Evolutionary conservation across 2,888 invertebrate genomes (phyloP).

Genomic region (Palloptera scutellata): DNA sequence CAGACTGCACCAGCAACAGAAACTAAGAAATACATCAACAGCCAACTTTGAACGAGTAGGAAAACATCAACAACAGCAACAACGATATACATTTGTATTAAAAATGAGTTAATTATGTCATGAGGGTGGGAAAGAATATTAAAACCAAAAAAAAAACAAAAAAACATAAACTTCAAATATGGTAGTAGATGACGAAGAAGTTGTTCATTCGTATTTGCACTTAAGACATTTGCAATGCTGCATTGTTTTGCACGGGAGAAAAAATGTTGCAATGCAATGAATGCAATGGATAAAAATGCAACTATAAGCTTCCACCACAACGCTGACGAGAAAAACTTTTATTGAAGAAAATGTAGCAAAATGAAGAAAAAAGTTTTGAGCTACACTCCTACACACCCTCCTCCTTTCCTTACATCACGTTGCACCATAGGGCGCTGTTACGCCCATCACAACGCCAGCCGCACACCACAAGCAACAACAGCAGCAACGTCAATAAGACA

Average conservation of each 20-base stretch:
- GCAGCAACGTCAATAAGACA: too few relatives aligned
- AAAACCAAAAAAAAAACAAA: constrained; percentile 35
- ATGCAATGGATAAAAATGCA: neutral
- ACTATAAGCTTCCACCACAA: neutral
- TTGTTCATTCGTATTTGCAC: constrained; percentile 9
- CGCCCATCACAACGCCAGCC: too few relatives aligned
- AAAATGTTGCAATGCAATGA: neutral
- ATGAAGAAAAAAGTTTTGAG: neutral
- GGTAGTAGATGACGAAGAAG: neutral
- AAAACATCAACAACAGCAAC: neutral
- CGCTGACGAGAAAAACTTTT: neutral
- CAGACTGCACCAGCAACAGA: too few relatives aligned
- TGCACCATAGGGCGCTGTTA: too few relatives aligned
- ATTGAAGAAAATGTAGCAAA: neutral
- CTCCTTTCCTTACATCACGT: too few relatives aligned
- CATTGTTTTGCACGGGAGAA: constrained; percentile 23
- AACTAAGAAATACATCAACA: neutral
- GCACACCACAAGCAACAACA: too few relatives aligned
- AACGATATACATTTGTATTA: neutral
- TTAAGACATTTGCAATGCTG: neutral
- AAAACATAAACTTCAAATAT: constrained; percentile 4
- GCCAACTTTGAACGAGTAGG: too few relatives aligned
- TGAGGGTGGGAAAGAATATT: constrained; percentile 61
- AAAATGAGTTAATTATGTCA: constrained; percentile 61
- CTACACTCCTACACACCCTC: too few relatives aligned